Conservation (phyloP, 2,888 invertebrate species). For the Sphaeridia pumilis region DNA sequence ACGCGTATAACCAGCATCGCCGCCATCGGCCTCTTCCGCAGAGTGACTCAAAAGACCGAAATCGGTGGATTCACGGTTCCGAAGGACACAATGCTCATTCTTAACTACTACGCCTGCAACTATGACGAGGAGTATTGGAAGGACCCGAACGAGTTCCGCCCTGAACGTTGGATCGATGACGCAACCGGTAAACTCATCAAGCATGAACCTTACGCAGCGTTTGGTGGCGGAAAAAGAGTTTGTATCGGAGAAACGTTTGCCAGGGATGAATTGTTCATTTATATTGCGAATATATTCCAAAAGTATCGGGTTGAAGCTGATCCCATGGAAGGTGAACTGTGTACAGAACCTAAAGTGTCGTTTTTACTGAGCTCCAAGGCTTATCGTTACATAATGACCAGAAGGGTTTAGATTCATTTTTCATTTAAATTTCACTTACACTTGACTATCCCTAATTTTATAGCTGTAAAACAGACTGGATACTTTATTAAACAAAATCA, state of each 20-base stretch:
- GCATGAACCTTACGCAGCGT: slow-evolving; percentile 30
- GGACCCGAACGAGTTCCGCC: slow-evolving; percentile 28
- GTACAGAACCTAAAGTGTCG: slow-evolving; percentile 17
- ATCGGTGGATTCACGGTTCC: slow-evolving; percentile 24
- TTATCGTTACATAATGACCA: too few species aligned
- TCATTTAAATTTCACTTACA: too few species aligned
- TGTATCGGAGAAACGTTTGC: slow-evolving; percentile 28
- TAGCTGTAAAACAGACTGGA: neutral
- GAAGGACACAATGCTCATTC: slow-evolving; percentile 26
- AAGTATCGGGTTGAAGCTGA: slow-evolving; percentile 20
- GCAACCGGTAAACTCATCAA: slow-evolving; percentile 20
- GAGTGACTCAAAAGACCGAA: slow-evolving; percentile 13
- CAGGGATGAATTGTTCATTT: slow-evolving; percentile 26
- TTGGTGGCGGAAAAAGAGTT: slow-evolving; percentile 22
- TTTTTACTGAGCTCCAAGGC: slow-evolving; percentile 23
- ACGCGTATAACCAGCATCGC: slow-evolving; percentile 22
- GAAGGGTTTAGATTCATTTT: too few species aligned
- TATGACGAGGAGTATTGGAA: slow-evolving; percentile 27
- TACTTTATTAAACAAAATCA: too few species aligned
- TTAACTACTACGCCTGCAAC: slow-evolving; percentile 23
- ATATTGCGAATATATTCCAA: slow-evolving; percentile 28
- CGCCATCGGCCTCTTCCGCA: slow-evolving; percentile 25
- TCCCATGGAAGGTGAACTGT: slow-evolving; percentile 16
- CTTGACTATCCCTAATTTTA: too few species aligned
- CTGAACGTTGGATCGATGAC: slow-evolving; percentile 26